phyloP scores from a whole-genome alignment of 2,888 invertebrate genomes.

The Apeira syringaria region DNA sequence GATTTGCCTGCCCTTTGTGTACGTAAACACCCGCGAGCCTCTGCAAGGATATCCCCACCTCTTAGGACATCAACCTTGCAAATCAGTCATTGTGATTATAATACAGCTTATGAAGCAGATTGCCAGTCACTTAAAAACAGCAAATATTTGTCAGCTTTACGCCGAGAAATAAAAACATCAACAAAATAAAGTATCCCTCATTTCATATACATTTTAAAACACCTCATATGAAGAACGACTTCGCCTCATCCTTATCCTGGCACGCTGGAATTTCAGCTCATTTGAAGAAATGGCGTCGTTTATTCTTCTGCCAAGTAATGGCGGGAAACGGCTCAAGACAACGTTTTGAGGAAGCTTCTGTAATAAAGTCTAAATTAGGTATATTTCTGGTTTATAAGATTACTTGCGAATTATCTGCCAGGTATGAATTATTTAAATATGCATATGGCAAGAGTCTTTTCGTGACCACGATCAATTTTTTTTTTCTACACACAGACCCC shows the following conservation, averaged over 20 bases:
- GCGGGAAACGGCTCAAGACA: constrained; percentile 8
- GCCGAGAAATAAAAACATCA: not conserved
- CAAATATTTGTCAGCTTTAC: not conserved
- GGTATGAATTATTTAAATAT: too few species aligned
- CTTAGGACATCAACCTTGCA: too few species aligned
- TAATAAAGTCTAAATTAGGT: constrained; percentile 6
- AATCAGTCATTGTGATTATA: too few species aligned
- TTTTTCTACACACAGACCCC: too few species aligned
- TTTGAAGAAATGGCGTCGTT: constrained; percentile 43
- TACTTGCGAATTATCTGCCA: too few species aligned
- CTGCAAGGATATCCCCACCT: too few species aligned
- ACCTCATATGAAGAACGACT: constrained; percentile 13
- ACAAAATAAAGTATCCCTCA: not conserved
- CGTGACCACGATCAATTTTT: too few species aligned
- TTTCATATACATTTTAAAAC: constrained; percentile 12
- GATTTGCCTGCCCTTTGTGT: too few species aligned
- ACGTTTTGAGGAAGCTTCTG: constrained; percentile 4
- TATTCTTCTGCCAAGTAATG: constrained; percentile 28
- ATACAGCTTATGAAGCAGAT: too few species aligned
- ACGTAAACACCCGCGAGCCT: too few species aligned
- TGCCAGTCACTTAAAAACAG: too few species aligned
- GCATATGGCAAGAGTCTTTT: too few species aligned
- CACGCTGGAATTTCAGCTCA: constrained; percentile 26
- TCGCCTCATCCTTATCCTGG: constrained; percentile 24
- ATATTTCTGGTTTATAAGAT: not conserved